Conservation (phyloP, 2,113 vertebrate genomes). For the Neodontobutis hainanensis region DNA sequence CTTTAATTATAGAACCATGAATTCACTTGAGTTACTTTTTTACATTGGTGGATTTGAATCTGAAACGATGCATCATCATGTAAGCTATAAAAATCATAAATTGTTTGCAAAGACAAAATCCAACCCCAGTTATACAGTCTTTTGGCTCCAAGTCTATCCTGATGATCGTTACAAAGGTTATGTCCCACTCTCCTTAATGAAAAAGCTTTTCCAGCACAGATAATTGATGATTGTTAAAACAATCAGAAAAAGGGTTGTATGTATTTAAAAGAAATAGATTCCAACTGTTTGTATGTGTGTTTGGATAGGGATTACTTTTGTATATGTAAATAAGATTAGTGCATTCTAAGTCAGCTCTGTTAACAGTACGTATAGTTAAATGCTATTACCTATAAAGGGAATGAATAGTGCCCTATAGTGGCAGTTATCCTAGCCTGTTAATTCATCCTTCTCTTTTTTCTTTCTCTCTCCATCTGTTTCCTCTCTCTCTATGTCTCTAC, state of each 20-base stretch:
- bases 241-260: slow-evolving; percentile 6
- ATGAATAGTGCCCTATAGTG: background rate
- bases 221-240: slow-evolving; percentile 23
- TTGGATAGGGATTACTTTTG: background rate
- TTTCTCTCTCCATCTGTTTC: slow-evolving; percentile 9
- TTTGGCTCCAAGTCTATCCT: slow-evolving; percentile 32
- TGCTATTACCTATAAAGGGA: background rate
- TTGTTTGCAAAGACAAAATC: slow-evolving; percentile 31
- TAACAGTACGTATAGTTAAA: too few species aligned
- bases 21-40: too few species aligned
- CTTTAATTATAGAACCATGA: too few species aligned
- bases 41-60: background rate
- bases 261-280: too few species aligned
- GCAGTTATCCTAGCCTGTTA: background rate
- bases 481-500: slow-evolving; percentile 20
- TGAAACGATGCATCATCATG: background rate
- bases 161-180: slow-evolving; percentile 32
- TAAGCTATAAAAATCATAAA: slow-evolving; percentile 34
- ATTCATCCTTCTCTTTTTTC: slow-evolving; percentile 30
- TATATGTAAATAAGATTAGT: background rate
- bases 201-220: slow-evolving; percentile 33
- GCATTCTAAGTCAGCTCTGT: too few species aligned
- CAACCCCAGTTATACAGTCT: slow-evolving; percentile 12
- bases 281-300: too few species aligned
- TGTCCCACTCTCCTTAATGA: slow-evolving; percentile 20